Conservation (phyloP, 2,888 invertebrate species). For the Autographa gamma region DNA sequence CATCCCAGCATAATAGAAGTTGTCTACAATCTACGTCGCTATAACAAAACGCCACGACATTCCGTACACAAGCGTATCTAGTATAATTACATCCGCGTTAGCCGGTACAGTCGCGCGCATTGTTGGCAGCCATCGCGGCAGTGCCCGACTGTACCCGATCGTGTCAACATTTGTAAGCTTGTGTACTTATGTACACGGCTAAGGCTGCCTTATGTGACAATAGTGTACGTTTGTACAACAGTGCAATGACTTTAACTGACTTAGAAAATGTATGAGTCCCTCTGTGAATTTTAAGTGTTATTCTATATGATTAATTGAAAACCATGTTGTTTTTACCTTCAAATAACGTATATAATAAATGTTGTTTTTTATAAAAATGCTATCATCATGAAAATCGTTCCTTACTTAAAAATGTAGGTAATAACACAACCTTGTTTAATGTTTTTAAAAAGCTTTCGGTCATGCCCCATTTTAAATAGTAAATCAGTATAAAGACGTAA, state of each 20-base stretch:
- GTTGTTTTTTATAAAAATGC: too few species aligned
- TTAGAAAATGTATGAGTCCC: not conserved
- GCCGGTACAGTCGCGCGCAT: slow-evolving; percentile 23
- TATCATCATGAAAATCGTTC: too few species aligned
- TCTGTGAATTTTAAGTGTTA: too few species aligned
- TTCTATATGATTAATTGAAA: too few species aligned
- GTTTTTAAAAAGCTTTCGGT: too few species aligned
- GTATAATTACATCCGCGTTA: slow-evolving; percentile 8
- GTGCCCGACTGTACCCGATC: slow-evolving; percentile 20
- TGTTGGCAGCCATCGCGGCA: slow-evolving; percentile 35
- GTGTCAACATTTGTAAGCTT: slow-evolving; percentile 35
- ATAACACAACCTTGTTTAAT: too few species aligned
- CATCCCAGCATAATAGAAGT: not conserved
- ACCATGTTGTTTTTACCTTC: too few species aligned
- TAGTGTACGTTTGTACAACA: not conserved
- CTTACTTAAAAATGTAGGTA: too few species aligned
- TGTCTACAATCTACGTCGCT: not conserved
- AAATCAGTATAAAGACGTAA: not conserved
- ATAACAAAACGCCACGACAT: not conserved
- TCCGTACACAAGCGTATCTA: not conserved
- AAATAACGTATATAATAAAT: too few species aligned
- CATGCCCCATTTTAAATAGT: too few species aligned
- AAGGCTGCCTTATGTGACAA: not conserved
- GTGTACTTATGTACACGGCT: slow-evolving; percentile 9
- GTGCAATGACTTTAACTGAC: not conserved